Evolutionary conservation across 1,140 invertebrate species (phyloP).

Genomic region (Zaprionus taronus): DNA sequence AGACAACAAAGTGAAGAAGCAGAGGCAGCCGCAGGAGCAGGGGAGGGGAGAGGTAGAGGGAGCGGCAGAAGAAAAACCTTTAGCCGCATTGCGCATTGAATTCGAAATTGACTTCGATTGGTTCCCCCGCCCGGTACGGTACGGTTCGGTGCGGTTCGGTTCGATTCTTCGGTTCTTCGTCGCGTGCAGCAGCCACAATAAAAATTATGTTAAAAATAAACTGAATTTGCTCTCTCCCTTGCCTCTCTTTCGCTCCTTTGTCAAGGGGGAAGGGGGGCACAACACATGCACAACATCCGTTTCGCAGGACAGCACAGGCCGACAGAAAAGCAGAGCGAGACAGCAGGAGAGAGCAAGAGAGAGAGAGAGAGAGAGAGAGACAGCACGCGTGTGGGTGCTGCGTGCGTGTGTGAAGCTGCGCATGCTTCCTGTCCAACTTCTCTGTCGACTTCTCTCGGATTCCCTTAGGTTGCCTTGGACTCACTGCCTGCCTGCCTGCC

Average conservation of each 20-base stretch:
- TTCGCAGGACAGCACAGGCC: slow-evolving; percentile 54
- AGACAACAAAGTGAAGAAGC: slow-evolving; percentile 11
- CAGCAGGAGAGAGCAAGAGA: background rate
- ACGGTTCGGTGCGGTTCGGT: background rate
- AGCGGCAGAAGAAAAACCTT: slow-evolving; percentile 30
- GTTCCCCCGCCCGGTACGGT: background rate
- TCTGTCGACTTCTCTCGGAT: slow-evolving; percentile 1
- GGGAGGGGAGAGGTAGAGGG: background rate
- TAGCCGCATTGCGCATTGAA: slow-evolving; percentile 60
- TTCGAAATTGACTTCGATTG: slow-evolving; percentile 55
- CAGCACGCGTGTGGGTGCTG: slow-evolving; percentile 11
- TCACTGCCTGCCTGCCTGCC: background rate
- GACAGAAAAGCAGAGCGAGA: background rate
- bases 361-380: background rate
- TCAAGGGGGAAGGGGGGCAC: slow-evolving; percentile 1
- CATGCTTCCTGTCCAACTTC: slow-evolving; percentile 64
- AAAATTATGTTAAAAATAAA: slow-evolving; percentile 82
- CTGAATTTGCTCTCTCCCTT: slow-evolving; percentile 31
- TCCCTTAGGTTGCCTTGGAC: background rate
- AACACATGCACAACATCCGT: slow-evolving; percentile 64
- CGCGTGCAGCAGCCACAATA: slow-evolving; percentile 73
- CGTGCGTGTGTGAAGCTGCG: slow-evolving; percentile 71
- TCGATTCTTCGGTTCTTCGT: slow-evolving; percentile 29
- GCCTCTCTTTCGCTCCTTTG: background rate
- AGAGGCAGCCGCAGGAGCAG: background rate